Percentiles rank a stretch among this genome's conserved stretches.
phyloP scores from a whole-genome alignment of 1,140 invertebrate genomes.

The Dreissena polymorpha region DNA sequence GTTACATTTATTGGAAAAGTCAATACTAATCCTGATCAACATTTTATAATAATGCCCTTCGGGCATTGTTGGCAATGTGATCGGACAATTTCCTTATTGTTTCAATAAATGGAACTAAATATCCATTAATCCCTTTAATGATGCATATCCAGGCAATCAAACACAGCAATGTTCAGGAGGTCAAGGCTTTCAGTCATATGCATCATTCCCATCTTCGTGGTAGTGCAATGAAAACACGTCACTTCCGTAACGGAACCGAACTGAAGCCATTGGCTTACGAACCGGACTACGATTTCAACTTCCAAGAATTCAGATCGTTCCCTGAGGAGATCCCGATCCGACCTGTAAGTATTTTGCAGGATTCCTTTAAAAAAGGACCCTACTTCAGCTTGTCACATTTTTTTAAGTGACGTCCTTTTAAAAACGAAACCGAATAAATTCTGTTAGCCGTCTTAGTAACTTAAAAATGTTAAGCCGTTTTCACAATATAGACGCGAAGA shows the following conservation, averaged over 20 bases:
- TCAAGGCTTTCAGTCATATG: constrained; percentile 53
- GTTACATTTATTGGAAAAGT: too few relatives aligned
- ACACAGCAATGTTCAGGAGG: too few relatives aligned
- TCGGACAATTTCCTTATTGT: too few relatives aligned
- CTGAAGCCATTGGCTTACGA: constrained; percentile 57
- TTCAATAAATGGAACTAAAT: too few relatives aligned
- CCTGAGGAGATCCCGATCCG: constrained; percentile 51
- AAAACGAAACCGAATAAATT: neutral
- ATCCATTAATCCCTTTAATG: too few relatives aligned
- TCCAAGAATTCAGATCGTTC: constrained; percentile 55
- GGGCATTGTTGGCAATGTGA: too few relatives aligned
- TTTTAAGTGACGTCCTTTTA: neutral
- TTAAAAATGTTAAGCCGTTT: neutral
- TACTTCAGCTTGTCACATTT: neutral
- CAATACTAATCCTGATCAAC: too few relatives aligned
- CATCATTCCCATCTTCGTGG: constrained; percentile 62
- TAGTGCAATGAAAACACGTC: constrained; percentile 50
- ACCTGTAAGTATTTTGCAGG: constrained; percentile 34
- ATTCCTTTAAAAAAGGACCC: neutral
- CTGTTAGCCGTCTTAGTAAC: neutral
- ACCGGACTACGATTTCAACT: constrained; percentile 65
- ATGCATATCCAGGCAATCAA: too few relatives aligned
- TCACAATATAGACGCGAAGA: neutral
- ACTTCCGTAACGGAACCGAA: constrained; percentile 62
- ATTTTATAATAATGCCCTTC: too few relatives aligned